Percentiles rank a stretch among this genome's conserved stretches.
phyloP scores from a whole-genome alignment of 2,113 vertebrate genomes.

The Proteles cristata region DNA sequence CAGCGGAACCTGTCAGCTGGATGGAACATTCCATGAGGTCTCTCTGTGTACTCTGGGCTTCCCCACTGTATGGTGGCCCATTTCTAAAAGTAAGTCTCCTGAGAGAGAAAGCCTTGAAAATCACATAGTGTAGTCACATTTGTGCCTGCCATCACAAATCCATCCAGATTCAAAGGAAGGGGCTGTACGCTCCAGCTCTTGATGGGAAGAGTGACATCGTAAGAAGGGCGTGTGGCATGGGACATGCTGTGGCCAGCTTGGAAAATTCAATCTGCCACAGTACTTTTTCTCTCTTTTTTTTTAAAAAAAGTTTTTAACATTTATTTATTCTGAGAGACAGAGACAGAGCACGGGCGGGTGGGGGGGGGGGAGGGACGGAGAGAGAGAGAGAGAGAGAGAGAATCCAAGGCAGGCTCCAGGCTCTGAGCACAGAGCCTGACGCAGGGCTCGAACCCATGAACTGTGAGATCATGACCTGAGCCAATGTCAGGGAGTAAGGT shows the following conservation, averaged over 20 bases:
- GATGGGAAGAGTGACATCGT: neutral
- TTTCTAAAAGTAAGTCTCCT: neutral
- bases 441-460: too few species aligned
- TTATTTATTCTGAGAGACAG: too few species aligned
- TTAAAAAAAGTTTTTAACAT: conserved; percentile 1
- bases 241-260: neutral
- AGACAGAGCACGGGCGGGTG: too few species aligned
- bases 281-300: conserved; percentile 72
- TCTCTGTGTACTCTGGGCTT: neutral
- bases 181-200: neutral
- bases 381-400: too few species aligned
- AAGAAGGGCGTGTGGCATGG: neutral
- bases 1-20: neutral
- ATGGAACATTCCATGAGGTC: neutral
- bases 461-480: too few species aligned
- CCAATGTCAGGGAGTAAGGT: neutral
- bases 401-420: too few species aligned
- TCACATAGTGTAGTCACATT: neutral
- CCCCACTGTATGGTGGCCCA: neutral
- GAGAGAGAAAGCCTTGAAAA: neutral
- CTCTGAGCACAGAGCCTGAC: too few species aligned
- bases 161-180: neutral
- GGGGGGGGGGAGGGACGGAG: too few species aligned
- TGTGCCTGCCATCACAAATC: neutral
- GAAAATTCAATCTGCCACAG: neutral